A percentile compares a stretch with the other conserved stretches of the same genome.
Evolutionary conservation across 2,888 invertebrate species (phyloP).

Genomic region (Saturnia japonica): DNA sequence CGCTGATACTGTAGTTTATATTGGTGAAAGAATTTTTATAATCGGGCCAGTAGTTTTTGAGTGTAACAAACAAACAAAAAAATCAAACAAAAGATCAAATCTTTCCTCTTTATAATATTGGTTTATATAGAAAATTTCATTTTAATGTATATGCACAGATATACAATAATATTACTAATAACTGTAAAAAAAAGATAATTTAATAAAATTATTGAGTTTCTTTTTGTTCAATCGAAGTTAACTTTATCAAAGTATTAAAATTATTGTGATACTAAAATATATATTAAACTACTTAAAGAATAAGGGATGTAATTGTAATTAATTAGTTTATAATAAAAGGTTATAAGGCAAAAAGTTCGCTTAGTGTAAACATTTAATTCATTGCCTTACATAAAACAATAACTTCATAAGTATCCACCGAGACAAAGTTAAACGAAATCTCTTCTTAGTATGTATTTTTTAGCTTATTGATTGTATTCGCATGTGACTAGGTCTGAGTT

Average conservation of each 20-base stretch:
- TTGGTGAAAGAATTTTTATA: no score
- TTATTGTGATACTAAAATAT: neutral
- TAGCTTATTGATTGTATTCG: constrained; percentile 6
- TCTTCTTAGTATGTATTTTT: neutral
- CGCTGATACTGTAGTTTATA: no score
- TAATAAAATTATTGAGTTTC: neutral
- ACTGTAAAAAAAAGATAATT: no score
- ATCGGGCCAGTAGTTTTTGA: no score
- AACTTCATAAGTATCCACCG: neutral
- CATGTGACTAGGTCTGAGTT: constrained; percentile 40
- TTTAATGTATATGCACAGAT: no score
- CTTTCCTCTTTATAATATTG: no score
- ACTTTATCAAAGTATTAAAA: neutral
- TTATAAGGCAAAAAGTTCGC: no score
- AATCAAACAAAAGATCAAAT: no score
- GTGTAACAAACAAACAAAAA: no score
- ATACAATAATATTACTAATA: no score
- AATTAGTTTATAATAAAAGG: no score
- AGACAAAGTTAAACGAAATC: neutral
- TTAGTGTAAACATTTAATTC: neutral
- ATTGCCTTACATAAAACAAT: neutral
- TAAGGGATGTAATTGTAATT: neutral
- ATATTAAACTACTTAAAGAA: neutral
- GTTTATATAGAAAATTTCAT: no score
- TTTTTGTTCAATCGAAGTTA: neutral